Evolutionary conservation across 2,888 invertebrate species (phyloP).

Genomic region (Scaptomyza parva): DNA sequence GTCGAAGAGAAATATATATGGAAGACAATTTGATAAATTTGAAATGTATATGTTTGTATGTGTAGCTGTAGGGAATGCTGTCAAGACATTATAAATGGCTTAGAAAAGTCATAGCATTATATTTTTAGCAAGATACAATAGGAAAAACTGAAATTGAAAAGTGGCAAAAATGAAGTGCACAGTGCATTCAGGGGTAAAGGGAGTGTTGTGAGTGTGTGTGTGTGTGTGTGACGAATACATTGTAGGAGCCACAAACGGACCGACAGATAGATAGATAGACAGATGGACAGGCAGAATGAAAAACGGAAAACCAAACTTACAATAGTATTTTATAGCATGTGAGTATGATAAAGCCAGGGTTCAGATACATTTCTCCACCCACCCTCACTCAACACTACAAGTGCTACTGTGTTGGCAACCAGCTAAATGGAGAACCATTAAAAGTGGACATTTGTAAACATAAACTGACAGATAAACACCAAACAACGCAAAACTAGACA

Average conservation of each 20-base stretch:
- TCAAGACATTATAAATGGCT: slow-evolving; percentile 23
- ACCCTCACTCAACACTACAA: neutral
- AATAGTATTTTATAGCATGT: slow-evolving; percentile 51
- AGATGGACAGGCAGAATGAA: slow-evolving; percentile 32
- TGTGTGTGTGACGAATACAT: neutral
- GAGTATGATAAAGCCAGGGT: slow-evolving; percentile 50
- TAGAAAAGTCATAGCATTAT: slow-evolving; percentile 22
- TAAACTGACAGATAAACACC: slow-evolving; percentile 81
- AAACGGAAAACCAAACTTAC: slow-evolving; percentile 54
- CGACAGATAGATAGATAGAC: slow-evolving; percentile 10
- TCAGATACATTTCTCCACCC: neutral
- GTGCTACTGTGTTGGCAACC: slow-evolving; percentile 24
- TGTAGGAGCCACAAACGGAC: slow-evolving; percentile 1
- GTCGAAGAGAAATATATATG: too few relatives aligned
- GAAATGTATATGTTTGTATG: neutral
- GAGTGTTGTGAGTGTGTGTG: neutral
- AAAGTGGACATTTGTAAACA: slow-evolving; percentile 80
- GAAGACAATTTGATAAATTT: slow-evolving; percentile 1
- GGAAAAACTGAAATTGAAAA: slow-evolving; percentile 14
- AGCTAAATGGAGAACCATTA: slow-evolving; percentile 75
- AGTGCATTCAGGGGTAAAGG: neutral
- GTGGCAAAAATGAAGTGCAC: slow-evolving; percentile 18
- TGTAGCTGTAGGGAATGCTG: neutral
- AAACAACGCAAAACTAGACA: slow-evolving; percentile 40
- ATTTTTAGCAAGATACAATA: slow-evolving; percentile 4